A percentile compares a stretch with the other conserved stretches of the same genome.
These are phyloP conservation scores for Neotoxoptera formosana DNA, from an alignment of 1,140 invertebrate species.

Conservation along the genomic window DNA sequence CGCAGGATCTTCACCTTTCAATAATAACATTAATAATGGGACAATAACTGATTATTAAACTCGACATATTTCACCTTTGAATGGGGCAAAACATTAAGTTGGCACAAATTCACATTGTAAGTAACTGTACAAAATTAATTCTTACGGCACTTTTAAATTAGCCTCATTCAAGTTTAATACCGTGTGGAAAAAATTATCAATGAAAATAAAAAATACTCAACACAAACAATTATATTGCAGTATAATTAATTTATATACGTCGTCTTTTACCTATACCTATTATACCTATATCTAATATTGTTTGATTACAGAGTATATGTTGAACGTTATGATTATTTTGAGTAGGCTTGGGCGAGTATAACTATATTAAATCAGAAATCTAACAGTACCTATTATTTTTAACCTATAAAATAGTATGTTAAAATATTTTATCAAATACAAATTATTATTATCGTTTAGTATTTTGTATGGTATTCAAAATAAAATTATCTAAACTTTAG, in stretches of 20 bases:
- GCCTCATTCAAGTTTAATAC: neutral
- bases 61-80: slow-evolving; percentile 41
- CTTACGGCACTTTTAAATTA: slow-evolving; percentile 13
- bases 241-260: neutral
- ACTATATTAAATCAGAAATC: neutral
- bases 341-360: neutral
- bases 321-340: neutral
- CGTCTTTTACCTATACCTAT: neutral
- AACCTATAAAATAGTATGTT: neutral
- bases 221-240: neutral
- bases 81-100: neutral
- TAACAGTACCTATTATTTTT: neutral
- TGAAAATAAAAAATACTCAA: neutral
- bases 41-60: slow-evolving; percentile 22
- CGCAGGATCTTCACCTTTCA: slow-evolving; percentile 14
- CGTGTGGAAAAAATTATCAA: neutral
- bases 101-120: neutral
- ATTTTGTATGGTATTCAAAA: neutral
- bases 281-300: neutral
- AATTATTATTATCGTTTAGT: neutral
- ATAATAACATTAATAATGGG: slow-evolving; percentile 22
- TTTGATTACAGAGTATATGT: neutral
- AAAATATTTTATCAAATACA: neutral
- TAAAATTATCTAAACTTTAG: neutral
- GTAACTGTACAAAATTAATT: slow-evolving; percentile 22